Base-by-base conservation (phyloP, 2,888 invertebrate genomes). In the Stenchaetothrips biformis region DNA sequence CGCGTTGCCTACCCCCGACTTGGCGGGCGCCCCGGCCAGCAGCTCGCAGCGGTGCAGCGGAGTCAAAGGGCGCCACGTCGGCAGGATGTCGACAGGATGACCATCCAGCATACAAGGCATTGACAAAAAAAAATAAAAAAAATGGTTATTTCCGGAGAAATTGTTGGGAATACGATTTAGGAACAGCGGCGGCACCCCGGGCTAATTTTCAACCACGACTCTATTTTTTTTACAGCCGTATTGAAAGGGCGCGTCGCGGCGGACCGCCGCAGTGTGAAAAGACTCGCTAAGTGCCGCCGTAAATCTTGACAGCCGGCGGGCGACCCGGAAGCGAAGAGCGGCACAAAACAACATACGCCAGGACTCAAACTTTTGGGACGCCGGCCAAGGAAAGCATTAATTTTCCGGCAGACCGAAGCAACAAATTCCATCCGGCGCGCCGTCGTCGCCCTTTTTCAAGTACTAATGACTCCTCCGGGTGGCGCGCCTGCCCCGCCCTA, bases 391-490 rank as follows among this genome's bases (percentile, higher is more conserved):
- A 21, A 74, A 74, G 67, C 67, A 74, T 74, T 74, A 74, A 74
- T 74, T 74, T 74, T 74, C 67, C 67, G 67, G 67, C 67, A 74
- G 67, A 74, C 67, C 67, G 67, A 74, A 74, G 67, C 67, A 74
- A 74, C 67, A 74, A 74, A 74, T 74, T 74, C 25, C 67, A 74
- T 74, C 67, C 11, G 37, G 37, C 37, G 2, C 37, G 67, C 67
- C 67, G 67, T 25, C 25, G 67, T 74, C 67, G 21, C 67, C 11
- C 67, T 74, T 74, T 67, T 74, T 74, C 21, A 25, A 74, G 67
- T 74, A 74, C 67, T 74, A 74, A 74, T 74, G 67, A 74, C 67
- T 74, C 25, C 67, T 9, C 59, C 53, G 16, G 13, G 53, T 16
- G 16, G 53, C 53, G 53, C 53, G 53, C 53, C 53, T 18, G 53